A percentile compares a stretch with the other conserved stretches of the same genome.
Evolutionary conservation across 2,888 invertebrate genomes (phyloP).

Genomic region (Eulithis prunata): DNA sequence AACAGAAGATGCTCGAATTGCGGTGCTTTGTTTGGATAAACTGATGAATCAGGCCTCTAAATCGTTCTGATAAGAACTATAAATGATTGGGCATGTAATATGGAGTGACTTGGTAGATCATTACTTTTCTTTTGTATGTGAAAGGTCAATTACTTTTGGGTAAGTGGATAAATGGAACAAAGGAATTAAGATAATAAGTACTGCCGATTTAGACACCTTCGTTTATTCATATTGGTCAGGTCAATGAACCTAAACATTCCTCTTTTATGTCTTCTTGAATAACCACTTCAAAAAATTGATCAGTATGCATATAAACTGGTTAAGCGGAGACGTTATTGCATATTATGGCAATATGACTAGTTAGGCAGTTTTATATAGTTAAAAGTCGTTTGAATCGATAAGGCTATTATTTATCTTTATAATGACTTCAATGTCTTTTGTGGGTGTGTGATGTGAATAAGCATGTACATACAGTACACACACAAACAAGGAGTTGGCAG

Average conservation of each 20-base stretch:
- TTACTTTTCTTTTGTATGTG: slow-evolving; percentile 16
- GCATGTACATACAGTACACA: neutral
- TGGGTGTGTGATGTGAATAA: neutral
- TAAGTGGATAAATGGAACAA: neutral
- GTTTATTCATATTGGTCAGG: neutral
- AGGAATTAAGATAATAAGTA: slow-evolving; percentile 4
- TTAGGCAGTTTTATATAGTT: neutral
- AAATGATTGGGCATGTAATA: slow-evolving; percentile 47
- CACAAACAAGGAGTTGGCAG: too few species aligned
- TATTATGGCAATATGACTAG: neutral
- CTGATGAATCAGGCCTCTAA: slow-evolving; percentile 34
- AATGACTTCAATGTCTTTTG: neutral
- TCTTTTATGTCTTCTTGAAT: neutral
- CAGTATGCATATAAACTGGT: too few species aligned
- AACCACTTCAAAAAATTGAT: neutral
- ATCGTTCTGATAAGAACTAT: slow-evolving; percentile 43
- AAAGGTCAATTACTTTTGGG: slow-evolving; percentile 15
- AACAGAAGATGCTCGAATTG: slow-evolving; percentile 95
- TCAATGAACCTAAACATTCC: slow-evolving; percentile 23
- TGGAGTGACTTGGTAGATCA: slow-evolving; percentile 35
- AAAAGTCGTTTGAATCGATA: slow-evolving; percentile 7
- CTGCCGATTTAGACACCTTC: slow-evolving; percentile 1
- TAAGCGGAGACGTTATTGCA: too few species aligned
- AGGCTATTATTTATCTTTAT: neutral
- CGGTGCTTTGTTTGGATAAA: slow-evolving; percentile 90